phyloP scores from a whole-genome alignment of 2,797 vertebrate species.

The Phalloptychus januarius region DNA sequence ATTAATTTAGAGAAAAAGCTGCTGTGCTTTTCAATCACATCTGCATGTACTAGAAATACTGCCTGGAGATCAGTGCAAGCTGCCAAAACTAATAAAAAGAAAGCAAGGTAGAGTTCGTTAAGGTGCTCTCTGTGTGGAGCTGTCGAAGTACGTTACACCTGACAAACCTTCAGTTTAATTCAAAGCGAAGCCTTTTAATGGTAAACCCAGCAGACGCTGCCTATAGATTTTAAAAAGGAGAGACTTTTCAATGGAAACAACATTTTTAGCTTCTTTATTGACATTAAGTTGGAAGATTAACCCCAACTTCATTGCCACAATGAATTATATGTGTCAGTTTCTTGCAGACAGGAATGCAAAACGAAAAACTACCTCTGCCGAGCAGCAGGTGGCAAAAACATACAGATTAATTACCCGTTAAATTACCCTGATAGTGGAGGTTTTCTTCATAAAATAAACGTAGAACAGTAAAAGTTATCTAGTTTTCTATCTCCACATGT shows the following conservation, averaged over 20 bases:
- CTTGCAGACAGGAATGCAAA: neutral
- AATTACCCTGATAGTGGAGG: neutral
- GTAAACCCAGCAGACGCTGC: neutral
- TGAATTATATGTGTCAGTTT: neutral
- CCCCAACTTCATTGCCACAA: neutral
- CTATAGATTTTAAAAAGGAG: neutral
- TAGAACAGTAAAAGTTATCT: neutral
- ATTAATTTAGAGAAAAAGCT: slow-evolving; percentile 34
- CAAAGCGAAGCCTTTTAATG: slow-evolving; percentile 1
- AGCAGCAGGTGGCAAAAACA: neutral
- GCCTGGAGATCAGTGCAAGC: neutral
- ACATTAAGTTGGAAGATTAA: neutral
- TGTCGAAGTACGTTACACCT: neutral
- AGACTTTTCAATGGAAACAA: neutral
- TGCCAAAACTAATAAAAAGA: neutral
- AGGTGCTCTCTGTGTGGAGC: neutral
- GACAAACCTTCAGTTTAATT: neutral
- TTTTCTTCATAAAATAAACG: neutral
- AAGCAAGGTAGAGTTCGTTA: neutral
- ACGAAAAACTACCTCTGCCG: neutral
- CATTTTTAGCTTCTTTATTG: neutral
- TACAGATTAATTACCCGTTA: too few species aligned
- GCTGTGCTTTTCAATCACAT: slow-evolving; percentile 5
- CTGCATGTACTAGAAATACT: neutral
- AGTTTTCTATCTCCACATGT: neutral